These are phyloP conservation scores for Scrobipalpa costella DNA, from an alignment of 2,888 invertebrate genomes.

Conservation along the genomic window DNA sequence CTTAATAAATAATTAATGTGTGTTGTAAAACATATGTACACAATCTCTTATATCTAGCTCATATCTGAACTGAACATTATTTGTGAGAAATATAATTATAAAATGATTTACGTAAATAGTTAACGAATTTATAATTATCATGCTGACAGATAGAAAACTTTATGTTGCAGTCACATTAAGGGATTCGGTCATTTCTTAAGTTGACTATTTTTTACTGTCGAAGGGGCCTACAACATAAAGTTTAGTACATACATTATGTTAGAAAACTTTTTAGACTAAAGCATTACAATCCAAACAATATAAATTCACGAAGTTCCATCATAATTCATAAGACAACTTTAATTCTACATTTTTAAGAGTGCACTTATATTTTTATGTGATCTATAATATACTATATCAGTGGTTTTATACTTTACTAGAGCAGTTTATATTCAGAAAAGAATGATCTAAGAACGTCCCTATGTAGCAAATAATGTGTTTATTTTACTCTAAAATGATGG, in stretches of 20 bases:
- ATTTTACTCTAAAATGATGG: neutral
- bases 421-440: neutral
- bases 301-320: constrained; percentile 22
- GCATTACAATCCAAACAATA: neutral
- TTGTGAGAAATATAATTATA: neutral
- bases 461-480: neutral
- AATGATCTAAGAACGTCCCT: neutral
- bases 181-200: constrained; percentile 10
- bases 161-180: constrained; percentile 21
- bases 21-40: constrained; percentile 68
- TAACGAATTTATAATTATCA: neutral
- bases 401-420: constrained; percentile 37
- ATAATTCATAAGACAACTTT: constrained; percentile 33
- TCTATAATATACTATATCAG: constrained; percentile 38
- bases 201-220: neutral
- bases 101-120: constrained; percentile 24
- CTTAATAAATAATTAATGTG: constrained; percentile 52
- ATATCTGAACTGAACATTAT: constrained; percentile 31
- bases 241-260: neutral
- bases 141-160: neutral
- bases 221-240: neutral
- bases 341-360: constrained; percentile 43
- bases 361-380: constrained; percentile 48
- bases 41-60: constrained; percentile 14
- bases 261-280: neutral